These are phyloP conservation scores for Amphiprion percula DNA, from an alignment of 2,113 vertebrate genomes.

Conservation along the genomic window DNA sequence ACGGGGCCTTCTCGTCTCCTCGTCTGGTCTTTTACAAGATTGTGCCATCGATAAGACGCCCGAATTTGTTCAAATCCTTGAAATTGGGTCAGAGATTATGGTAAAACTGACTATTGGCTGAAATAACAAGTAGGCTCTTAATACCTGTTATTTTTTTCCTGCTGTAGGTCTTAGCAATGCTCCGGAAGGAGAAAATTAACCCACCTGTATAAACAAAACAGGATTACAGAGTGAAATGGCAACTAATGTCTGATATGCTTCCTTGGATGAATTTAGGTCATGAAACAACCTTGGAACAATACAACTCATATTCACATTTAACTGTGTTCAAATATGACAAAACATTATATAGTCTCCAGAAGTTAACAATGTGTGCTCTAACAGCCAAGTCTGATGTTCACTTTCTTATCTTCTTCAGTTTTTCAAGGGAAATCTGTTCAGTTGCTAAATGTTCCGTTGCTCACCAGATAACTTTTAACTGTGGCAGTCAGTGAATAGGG, in stretches of 20 bases:
- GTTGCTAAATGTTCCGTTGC: too few species aligned
- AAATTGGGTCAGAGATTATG: constrained; percentile 73
- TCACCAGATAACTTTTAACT: too few species aligned
- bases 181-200: constrained; percentile 16
- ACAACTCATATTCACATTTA: too few species aligned
- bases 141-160: neutral
- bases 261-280: constrained; percentile 30
- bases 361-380: too few species aligned
- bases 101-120: constrained; percentile 43
- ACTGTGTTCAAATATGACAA: too few species aligned
- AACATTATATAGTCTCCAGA: too few species aligned
- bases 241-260: constrained; percentile 16
- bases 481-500: too few species aligned
- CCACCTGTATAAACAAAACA: constrained; percentile 56
- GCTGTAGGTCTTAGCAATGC: constrained; percentile 5
- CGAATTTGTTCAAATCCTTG: constrained; percentile 43
- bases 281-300: neutral
- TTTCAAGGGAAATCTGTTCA: neutral
- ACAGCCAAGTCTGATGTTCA: too few species aligned
- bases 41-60: constrained; percentile 34
- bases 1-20: constrained; percentile 6
- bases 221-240: constrained; percentile 20
- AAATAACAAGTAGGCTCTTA: constrained; percentile 29
- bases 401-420: too few species aligned
- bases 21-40: constrained; percentile 48